A percentile compares a stretch with the other conserved stretches of the same genome.
Evolutionary conservation across 2,113 vertebrate genomes (phyloP).

Genomic region (Oreotragus oreotragus): DNA sequence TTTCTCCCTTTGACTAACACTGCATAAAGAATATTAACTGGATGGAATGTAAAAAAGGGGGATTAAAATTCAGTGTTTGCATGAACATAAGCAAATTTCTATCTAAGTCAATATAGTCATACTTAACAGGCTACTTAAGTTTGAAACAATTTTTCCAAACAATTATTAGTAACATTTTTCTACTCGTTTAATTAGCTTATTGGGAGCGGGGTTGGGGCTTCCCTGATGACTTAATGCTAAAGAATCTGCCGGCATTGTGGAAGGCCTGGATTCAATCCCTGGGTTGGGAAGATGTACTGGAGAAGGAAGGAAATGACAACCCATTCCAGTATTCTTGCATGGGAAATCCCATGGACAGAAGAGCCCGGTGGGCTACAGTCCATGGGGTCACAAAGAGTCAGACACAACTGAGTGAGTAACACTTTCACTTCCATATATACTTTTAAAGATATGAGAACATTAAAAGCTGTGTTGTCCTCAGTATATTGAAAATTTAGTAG

Average conservation of each 20-base stretch:
- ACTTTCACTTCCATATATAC: neutral
- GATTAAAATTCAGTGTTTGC: neutral
- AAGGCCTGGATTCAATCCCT: neutral
- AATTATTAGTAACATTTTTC: neutral
- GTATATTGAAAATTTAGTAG: neutral
- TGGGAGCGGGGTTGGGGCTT: rapidly evolving
- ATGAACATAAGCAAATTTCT: neutral
- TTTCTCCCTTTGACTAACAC: neutral
- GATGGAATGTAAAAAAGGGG: neutral
- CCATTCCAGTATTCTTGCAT: neutral
- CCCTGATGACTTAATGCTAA: neutral
- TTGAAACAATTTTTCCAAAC: neutral
- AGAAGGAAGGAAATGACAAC: neutral
- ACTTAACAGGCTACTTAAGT: neutral
- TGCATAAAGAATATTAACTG: neutral
- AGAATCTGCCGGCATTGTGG: neutral
- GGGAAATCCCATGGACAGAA: neutral
- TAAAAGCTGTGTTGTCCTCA: neutral
- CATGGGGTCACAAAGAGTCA: neutral
- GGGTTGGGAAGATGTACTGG: neutral
- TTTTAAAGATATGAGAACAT: neutral
- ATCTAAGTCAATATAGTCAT: neutral
- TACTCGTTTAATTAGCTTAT: neutral
- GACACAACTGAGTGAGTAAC: neutral
- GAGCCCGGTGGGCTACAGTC: neutral